Base-by-base conservation (phyloP, 2,888 invertebrate genomes). In the Diaphora mendica region DNA sequence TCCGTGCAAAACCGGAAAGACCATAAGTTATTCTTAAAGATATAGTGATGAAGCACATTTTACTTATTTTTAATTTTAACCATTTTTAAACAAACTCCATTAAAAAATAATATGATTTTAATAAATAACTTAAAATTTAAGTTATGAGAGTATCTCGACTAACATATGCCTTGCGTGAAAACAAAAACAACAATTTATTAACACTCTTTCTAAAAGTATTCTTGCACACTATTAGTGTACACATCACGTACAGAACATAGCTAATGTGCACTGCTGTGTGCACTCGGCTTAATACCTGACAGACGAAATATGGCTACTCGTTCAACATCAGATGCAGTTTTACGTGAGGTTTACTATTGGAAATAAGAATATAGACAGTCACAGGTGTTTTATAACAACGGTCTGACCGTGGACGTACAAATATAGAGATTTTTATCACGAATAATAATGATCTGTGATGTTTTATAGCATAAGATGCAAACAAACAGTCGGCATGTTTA, bases 291-390 rank as follows among this genome's bases (percentile, higher is more conserved):
- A 85, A 85, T 80, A 79, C 78, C 76, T 79, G 87, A 84, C 86
- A 87, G 76, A 82, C 80, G 81, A 90, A 87, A 89, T 89, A 90
- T 89, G 85, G 85, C 79, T 79, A 77, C 83, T 39, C 42, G 51
- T 64, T 26, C 65, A 69, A 11, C 69, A 59, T 55, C n/a, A n/a
- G 26, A 17, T 70, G 39, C 69, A 42, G 17, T 23, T 62, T 62
- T 59, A 30, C 30, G 69, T 26, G 20, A 62, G 11, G 42, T 39
- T 39, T 62, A 62, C 39, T 35, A 17, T 55, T 20, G 33, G 26
- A 8, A 8, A 20, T 15, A 66, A 15, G 26, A 42, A 33, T 7
- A 26, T 26, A 55, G n/a, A n/a, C 55, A n/a, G 55, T 1, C 51
- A 7, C 55, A 9, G 44, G 44, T 44, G 17, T 4, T 15, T 17